These are phyloP conservation scores for Salvelinus alpinus DNA, from an alignment of 2,113 vertebrate genomes.

Conservation along the genomic window DNA sequence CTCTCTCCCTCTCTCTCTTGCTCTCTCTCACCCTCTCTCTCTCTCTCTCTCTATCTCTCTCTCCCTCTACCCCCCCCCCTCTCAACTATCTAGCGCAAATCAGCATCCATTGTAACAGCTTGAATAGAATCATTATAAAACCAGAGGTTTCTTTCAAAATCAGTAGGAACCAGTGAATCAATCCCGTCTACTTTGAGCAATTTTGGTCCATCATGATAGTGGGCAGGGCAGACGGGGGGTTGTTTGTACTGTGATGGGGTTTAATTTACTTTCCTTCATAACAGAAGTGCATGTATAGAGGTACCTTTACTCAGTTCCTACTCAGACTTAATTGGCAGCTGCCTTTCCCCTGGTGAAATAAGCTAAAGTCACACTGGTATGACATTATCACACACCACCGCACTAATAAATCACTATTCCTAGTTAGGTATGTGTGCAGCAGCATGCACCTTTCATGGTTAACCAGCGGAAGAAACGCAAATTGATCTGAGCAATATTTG, in stretches of 20 bases:
- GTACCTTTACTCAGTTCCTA: neutral
- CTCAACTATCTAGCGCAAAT: neutral
- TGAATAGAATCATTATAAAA: constrained; percentile 1
- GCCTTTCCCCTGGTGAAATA: neutral
- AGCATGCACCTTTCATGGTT: neutral
- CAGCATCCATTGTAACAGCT: constrained; percentile 5
- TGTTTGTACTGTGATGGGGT: neutral
- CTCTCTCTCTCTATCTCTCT: too few species aligned
- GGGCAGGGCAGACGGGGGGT: neutral
- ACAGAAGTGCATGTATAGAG: neutral
- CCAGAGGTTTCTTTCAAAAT: neutral
- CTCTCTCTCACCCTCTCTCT: neutral
- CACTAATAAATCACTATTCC: neutral
- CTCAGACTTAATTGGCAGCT: neutral
- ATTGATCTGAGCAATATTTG: constrained; percentile 2
- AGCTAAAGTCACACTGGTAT: neutral
- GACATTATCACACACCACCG: neutral
- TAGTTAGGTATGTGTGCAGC: neutral
- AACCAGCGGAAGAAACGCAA: constrained; percentile 9
- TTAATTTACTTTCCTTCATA: neutral
- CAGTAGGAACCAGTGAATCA: neutral
- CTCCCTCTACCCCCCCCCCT: neutral
- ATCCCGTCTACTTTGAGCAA: neutral
- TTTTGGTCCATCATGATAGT: neutral
- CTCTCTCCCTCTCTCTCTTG: neutral